Conservation (phyloP, 2,113 vertebrate species). For the Piliocolobus tephrosceles region DNA sequence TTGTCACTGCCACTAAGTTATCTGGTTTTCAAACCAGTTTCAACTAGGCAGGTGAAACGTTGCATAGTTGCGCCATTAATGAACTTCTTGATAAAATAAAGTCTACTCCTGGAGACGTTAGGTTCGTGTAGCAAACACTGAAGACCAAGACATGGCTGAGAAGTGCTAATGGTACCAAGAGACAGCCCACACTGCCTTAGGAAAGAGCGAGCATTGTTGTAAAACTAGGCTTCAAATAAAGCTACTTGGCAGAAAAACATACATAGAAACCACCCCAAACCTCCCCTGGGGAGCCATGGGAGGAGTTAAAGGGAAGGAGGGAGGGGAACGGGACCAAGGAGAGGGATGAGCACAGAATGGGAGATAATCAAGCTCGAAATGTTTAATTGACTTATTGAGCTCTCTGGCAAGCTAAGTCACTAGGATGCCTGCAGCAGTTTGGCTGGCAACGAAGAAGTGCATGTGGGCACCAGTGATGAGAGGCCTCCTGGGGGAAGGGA, state of each 20-base stretch:
- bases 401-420: constrained; percentile 81
- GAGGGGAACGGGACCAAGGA: constrained; percentile 49
- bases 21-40: constrained; percentile 62
- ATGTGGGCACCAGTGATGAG: constrained; percentile 80
- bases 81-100: constrained; percentile 58
- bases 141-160: constrained; percentile 59
- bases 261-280: constrained; percentile 75
- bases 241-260: constrained; percentile 70
- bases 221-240: constrained; percentile 67
- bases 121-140: constrained; percentile 53
- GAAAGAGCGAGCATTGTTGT: constrained; percentile 62
- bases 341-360: constrained; percentile 64
- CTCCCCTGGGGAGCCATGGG: constrained; percentile 65
- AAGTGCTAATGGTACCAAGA: constrained; percentile 49
- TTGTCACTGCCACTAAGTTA: constrained; percentile 52
- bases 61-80: constrained; percentile 62
- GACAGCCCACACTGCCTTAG: constrained; percentile 65
- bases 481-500: constrained; percentile 75
- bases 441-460: constrained; percentile 82
- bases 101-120: constrained; percentile 66
- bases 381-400: constrained; percentile 82
- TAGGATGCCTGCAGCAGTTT: constrained; percentile 81
- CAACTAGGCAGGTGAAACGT: constrained; percentile 51
- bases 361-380: constrained; percentile 80
- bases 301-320: constrained; percentile 59